These are phyloP conservation scores for Listrodromus nycthemerus DNA, from an alignment of 2,888 invertebrate species.

Conservation along the genomic window DNA sequence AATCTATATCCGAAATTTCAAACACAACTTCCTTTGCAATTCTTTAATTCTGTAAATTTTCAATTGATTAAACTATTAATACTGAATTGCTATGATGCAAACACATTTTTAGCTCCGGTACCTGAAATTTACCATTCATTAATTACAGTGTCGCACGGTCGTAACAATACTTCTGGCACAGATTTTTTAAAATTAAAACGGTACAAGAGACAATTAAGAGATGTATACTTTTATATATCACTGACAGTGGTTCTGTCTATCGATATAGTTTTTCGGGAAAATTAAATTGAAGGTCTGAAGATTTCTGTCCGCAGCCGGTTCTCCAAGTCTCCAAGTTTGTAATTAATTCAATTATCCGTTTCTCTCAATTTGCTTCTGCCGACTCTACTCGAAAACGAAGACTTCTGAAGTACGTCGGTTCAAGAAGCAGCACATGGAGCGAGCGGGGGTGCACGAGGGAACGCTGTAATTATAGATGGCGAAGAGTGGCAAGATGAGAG, in stretches of 20 bases:
- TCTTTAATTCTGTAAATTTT: no score
- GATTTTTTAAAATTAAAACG: no score
- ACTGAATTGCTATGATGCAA: no score
- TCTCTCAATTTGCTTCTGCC: constrained; percentile 48
- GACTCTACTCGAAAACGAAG: constrained; percentile 48
- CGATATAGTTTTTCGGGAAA: constrained; percentile 6
- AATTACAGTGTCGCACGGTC: no score
- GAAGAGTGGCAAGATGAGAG: neutral
- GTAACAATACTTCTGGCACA: no score
- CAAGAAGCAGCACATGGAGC: constrained; percentile 52
- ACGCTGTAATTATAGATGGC: neutral
- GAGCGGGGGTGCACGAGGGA: constrained; percentile 3
- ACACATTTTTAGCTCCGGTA: no score
- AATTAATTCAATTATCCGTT: constrained; percentile 65
- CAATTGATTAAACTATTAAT: no score
- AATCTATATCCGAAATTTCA: no score
- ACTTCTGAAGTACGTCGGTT: constrained; percentile 60
- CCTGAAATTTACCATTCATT: no score
- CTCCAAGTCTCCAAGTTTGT: constrained; percentile 44
- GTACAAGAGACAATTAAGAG: no score
- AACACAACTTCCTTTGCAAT: no score
- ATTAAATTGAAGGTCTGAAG: constrained; percentile 46
- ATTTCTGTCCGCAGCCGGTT: constrained; percentile 43
- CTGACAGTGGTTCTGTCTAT: neutral
- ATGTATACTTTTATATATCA: neutral